Evolutionary conservation across 2,797 vertebrate species (phyloP).

Genomic region (Xenopus petersii): DNA sequence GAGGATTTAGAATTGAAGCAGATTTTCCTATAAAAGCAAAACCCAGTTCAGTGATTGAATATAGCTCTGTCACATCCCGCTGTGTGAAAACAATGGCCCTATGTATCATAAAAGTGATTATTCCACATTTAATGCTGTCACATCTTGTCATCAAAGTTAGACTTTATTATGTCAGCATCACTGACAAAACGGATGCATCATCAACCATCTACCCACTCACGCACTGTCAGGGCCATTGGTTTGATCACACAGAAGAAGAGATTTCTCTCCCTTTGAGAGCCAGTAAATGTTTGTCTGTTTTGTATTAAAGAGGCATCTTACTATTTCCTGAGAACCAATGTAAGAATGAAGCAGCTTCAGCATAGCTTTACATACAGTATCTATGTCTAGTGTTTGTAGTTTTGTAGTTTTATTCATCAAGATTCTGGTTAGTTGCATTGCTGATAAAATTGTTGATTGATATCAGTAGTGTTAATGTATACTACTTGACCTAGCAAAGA

Average conservation of each 20-base stretch:
- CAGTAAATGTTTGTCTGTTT: neutral
- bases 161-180: neutral
- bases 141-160: conserved; percentile 11
- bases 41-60: neutral
- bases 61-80: neutral
- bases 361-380: no score
- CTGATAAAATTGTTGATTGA: no score
- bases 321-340: no score
- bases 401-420: no score
- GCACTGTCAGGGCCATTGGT: neutral
- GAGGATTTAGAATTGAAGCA: neutral
- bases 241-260: neutral
- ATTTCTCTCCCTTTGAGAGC: neutral
- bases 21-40: neutral
- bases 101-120: conserved; percentile 9
- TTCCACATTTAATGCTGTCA: conserved; percentile 10
- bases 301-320: neutral
- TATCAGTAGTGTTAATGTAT: no score
- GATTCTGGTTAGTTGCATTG: no score
- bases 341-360: no score
- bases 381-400: no score
- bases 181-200: neutral
- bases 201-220: neutral
- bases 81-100: conserved; percentile 1
- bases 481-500: no score